phyloP scores from a whole-genome alignment of 2,888 invertebrate species.

The Ornithoptera alexandrae region DNA sequence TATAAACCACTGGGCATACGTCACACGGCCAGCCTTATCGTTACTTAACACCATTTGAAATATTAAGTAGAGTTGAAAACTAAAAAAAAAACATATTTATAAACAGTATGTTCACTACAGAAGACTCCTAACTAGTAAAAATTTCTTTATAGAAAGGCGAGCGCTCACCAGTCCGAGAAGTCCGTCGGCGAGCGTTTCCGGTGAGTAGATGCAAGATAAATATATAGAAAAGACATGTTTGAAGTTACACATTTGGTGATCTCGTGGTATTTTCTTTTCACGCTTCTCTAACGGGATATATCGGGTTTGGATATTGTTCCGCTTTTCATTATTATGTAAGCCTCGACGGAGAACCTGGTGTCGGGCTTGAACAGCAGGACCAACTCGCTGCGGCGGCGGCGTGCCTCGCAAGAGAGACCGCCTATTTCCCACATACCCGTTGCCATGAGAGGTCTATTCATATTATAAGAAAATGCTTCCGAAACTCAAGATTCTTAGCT shows the following conservation, averaged over 20 bases:
- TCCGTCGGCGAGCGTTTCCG: slow-evolving; percentile 75
- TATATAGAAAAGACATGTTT: slow-evolving; percentile 5
- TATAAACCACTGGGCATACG: no score
- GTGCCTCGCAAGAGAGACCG: slow-evolving; percentile 71
- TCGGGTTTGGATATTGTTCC: slow-evolving; percentile 35
- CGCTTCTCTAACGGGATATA: slow-evolving; percentile 40
- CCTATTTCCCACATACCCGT: slow-evolving; percentile 73
- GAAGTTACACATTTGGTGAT: slow-evolving; percentile 5
- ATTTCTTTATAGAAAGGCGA: slow-evolving; percentile 62
- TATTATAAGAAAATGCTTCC: no score
- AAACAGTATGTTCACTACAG: no score
- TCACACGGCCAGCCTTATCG: no score
- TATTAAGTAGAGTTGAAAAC: no score
- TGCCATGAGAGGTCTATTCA: slow-evolving; percentile 61
- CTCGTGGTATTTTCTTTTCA: slow-evolving; percentile 38
- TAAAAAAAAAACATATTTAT: no score
- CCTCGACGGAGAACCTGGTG: slow-evolving; percentile 68
- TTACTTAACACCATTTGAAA: no score
- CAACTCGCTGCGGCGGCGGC: slow-evolving; percentile 58
- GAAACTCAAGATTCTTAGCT: no score
- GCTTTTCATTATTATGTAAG: slow-evolving; percentile 38
- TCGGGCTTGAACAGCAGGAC: slow-evolving; percentile 59
- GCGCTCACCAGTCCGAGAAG: slow-evolving; percentile 69
- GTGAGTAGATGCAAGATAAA: slow-evolving; percentile 41
- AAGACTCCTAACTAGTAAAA: slow-evolving; percentile 2